These are phyloP conservation scores for Coranthus polyacanthus DNA, from an alignment of 2,797 vertebrate genomes.

Conservation along the genomic window DNA sequence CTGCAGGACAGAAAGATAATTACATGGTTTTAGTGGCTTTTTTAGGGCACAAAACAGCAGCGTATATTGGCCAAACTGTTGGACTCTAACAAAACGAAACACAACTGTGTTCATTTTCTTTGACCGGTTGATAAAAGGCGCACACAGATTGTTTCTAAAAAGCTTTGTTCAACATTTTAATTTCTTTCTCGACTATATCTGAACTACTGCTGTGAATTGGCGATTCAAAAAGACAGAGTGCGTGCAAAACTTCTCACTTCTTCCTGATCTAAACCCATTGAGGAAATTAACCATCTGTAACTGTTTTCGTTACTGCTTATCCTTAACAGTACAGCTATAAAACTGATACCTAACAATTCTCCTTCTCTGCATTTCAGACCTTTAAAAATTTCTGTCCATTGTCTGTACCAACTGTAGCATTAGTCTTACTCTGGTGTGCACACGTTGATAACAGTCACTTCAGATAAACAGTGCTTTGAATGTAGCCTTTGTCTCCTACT, in stretches of 20 bases:
- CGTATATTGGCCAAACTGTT: constrained; percentile 1
- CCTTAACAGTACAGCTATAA: constrained; percentile 49
- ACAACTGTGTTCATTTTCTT: constrained; percentile 21
- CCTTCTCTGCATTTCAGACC: constrained; percentile 48
- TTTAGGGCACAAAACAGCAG: constrained; percentile 5
- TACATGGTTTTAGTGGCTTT: constrained; percentile 19
- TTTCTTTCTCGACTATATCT: constrained; percentile 12
- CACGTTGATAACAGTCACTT: constrained; percentile 38
- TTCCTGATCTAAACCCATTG: constrained; percentile 21
- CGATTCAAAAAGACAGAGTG: constrained; percentile 16
- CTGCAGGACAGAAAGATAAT: neutral
- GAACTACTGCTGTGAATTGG: constrained; percentile 10
- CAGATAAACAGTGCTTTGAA: constrained; percentile 51
- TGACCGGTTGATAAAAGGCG: constrained; percentile 15
- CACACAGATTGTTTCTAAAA: constrained; percentile 10
- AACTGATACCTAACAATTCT: constrained; percentile 46
- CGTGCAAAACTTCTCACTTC: constrained; percentile 24
- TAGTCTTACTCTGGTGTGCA: constrained; percentile 27
- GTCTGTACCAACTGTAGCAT: constrained; percentile 35
- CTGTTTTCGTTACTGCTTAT: constrained; percentile 39
- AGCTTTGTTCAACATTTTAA: constrained; percentile 20
- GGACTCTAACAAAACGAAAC: constrained; percentile 2
- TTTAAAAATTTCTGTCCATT: constrained; percentile 31
- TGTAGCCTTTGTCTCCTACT: constrained; percentile 58
- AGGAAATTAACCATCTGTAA: constrained; percentile 30